Percentiles rank a stretch among this genome's conserved stretches.
Conservation (phyloP, 2,888 invertebrate genomes). For the Microctonus hyperodae region DNA sequence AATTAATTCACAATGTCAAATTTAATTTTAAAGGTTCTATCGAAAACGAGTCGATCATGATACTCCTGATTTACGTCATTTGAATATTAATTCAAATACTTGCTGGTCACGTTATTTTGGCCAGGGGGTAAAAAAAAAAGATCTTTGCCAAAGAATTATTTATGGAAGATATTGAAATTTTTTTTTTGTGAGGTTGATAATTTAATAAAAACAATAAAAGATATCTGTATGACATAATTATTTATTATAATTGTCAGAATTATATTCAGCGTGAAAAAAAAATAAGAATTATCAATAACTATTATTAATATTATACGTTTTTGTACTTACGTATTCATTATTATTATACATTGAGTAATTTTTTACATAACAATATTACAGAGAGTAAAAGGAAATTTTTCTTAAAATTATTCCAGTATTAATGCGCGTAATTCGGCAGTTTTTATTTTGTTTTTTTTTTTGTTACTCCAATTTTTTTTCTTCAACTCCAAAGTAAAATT, state of each 20-base stretch:
- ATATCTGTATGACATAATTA: background rate
- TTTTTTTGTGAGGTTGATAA: background rate
- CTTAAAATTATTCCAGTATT: background rate
- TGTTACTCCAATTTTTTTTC: background rate
- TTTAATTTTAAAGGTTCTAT: conserved; percentile 15
- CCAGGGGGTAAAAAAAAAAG: conserved; percentile 1
- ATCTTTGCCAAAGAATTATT: conserved; percentile 4
- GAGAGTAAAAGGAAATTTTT: background rate
- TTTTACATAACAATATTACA: background rate
- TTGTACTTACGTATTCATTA: background rate
- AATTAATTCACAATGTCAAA: too few species aligned
- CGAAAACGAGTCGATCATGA: conserved; percentile 32
- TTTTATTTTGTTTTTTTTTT: background rate
- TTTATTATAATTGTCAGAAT: conserved; percentile 6
- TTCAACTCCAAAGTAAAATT: background rate
- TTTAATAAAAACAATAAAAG: background rate
- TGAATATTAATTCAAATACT: conserved; percentile 34
- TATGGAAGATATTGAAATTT: conserved; percentile 14
- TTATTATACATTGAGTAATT: background rate
- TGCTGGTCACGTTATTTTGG: conserved; percentile 13
- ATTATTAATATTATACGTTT: background rate
- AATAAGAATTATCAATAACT: conserved; percentile 5
- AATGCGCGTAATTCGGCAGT: background rate
- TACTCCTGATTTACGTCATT: conserved; percentile 37
- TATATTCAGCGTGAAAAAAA: background rate